Evolutionary conservation across 2,797 vertebrate genomes (phyloP), one percentile per base, ranked within the genome.

Genomic region (Platyrinchus mystaceus): DNA sequence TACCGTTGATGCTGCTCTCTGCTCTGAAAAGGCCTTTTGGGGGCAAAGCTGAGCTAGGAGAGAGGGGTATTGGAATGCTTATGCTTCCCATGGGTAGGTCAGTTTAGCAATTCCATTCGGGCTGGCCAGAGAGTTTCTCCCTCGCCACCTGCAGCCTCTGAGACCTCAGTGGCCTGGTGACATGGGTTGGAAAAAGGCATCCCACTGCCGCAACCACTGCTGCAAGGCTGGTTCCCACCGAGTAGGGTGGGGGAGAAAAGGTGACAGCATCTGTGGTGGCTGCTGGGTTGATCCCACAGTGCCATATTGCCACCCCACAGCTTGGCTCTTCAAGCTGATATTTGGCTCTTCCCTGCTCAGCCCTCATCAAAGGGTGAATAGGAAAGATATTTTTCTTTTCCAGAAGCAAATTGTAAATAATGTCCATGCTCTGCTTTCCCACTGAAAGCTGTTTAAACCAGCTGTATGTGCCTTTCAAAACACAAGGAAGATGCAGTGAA

Each of bases 401-500:
- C 62, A 63, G 13, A n/a, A 60, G 30, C 0, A 2, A 71, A 60
- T 60, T n/a, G 43, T 84, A 89, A 92, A 71, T 81, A 68, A 93
- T 71, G 41, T 34, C 27, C 17, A 3, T 63, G 39, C 17, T 93
- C 53, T 74, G 20, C 24, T 84, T 52, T 95, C 43, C 19, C 18
- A 43, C 47, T 59, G 67, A 80, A 84, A 12, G 21, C 22, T 24
- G 4, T 90, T 90, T 91, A 94, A 93, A 87, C 24, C 82, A 92
- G 30, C n/a, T 71, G 19, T 53, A 44, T 1, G 0, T 44, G 39
- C 70, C 53, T 92, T 95, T 94, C 13, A 3, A 86, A 94, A 67
- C 3, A 9, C 21, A 16, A n/a, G 43, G 43, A 78, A 87, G n/a
- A 75, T 70, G 19, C 14, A 62, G 34, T 63, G 16, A 77, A 60